These are phyloP conservation scores for Phorcus lineatus DNA, from an alignment of 2,888 invertebrate species.

Conservation along the genomic window DNA sequence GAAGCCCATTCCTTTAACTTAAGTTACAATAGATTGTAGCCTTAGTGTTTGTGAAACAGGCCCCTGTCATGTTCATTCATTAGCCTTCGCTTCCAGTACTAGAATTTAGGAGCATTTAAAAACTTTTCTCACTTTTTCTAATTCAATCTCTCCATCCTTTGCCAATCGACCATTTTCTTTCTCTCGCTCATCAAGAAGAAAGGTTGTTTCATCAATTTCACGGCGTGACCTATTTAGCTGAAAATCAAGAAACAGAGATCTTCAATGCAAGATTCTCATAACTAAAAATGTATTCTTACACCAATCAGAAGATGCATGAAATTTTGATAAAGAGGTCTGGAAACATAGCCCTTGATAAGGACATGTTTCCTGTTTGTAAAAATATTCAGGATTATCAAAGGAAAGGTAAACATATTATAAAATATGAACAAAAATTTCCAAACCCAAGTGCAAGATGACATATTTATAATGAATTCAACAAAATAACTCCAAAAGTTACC, in stretches of 20 bases:
- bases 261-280: background rate
- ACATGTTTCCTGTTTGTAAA: background rate
- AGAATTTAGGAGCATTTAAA: no score
- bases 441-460: no score
- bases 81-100: no score
- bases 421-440: no score
- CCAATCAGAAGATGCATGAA: background rate
- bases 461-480: no score
- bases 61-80: no score
- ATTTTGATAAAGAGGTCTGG: no score
- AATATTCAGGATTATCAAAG: background rate
- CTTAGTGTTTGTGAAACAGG: no score
- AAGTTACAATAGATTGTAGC: no score
- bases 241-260: background rate
- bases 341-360: background rate
- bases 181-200: constrained; percentile 62
- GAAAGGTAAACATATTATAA: no score
- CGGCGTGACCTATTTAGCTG: constrained; percentile 68
- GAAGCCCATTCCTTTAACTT: no score
- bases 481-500: no score
- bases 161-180: constrained; percentile 59
- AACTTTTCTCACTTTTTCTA: constrained; percentile 67
- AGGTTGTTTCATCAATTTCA: constrained; percentile 69
- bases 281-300: background rate
- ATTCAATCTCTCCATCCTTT: constrained; percentile 65